Evolutionary conservation across 2,888 invertebrate species (phyloP).

Genomic region (Drosophila rubida): DNA sequence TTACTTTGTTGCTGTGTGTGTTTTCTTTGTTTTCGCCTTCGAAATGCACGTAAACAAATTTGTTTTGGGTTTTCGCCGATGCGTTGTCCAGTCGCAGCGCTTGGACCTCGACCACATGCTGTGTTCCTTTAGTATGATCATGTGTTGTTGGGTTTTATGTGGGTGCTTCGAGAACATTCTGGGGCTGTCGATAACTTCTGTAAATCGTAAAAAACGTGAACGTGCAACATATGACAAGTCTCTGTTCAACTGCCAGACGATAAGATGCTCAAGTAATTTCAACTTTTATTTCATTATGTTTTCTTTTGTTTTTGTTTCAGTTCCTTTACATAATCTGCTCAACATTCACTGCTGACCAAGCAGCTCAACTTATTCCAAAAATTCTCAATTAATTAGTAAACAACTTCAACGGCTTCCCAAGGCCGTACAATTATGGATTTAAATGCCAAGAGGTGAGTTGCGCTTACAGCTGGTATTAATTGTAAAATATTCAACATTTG

Average conservation of each 20-base stretch:
- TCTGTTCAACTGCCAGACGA: not conserved
- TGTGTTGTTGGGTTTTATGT: constrained; percentile 44
- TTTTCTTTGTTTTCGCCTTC: constrained; percentile 15
- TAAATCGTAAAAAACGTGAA: constrained; percentile 47
- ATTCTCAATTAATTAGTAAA: constrained; percentile 9
- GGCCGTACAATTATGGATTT: constrained; percentile 82
- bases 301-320: constrained; percentile 35
- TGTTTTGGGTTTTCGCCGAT: constrained; percentile 52
- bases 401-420: constrained; percentile 61
- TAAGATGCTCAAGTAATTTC: not conserved
- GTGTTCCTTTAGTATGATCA: constrained; percentile 41
- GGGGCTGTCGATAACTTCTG: constrained; percentile 34
- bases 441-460: constrained; percentile 76
- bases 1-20: constrained; percentile 40
- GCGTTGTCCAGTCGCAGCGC: constrained; percentile 14
- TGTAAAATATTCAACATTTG: too few species aligned
- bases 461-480: too few species aligned
- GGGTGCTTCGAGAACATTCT: constrained; percentile 38
- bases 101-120: constrained; percentile 62
- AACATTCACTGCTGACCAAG: constrained; percentile 31
- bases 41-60: constrained; percentile 65
- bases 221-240: constrained; percentile 29
- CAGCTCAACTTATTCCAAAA: constrained; percentile 23
- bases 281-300: not conserved
- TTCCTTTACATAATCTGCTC: constrained; percentile 35